phyloP scores from a whole-genome alignment of 2,113 vertebrate species.

The Neodontobutis hainanensis region DNA sequence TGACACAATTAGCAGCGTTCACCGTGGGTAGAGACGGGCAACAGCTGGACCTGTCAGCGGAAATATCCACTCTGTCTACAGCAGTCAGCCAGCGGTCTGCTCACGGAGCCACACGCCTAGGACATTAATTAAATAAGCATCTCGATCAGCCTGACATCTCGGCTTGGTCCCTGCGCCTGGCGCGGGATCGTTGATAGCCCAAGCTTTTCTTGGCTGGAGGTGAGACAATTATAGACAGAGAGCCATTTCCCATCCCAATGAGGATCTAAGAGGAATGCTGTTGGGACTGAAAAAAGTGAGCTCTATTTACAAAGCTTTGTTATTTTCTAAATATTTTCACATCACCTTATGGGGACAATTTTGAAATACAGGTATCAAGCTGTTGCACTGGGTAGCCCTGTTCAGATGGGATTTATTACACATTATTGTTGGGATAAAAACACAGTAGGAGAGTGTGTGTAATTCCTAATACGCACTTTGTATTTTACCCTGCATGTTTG shows the following conservation, averaged over 20 bases:
- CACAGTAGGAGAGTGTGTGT: no score
- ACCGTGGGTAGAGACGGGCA: conserved; percentile 19
- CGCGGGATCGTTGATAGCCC: conserved; percentile 1
- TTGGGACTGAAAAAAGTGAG: not conserved
- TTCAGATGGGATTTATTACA: no score
- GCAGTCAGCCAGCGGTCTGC: conserved; percentile 22
- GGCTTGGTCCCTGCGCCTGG: not conserved
- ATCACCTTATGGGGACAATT: no score
- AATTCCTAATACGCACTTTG: no score
- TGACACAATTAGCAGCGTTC: conserved; percentile 24
- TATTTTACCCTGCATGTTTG: no score
- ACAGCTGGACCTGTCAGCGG: conserved; percentile 36
- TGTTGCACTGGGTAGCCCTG: no score
- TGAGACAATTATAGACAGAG: conserved; percentile 8
- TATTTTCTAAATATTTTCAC: not conserved
- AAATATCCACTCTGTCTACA: conserved; percentile 8
- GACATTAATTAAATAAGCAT: conserved; percentile 30
- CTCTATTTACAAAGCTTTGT: not conserved
- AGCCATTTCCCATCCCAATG: not conserved
- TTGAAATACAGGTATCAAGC: no score
- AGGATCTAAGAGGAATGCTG: no score
- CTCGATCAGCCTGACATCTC: conserved; percentile 16
- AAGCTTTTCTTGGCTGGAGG: conserved; percentile 15
- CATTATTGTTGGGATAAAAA: no score
- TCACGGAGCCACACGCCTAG: conserved; percentile 5